Evolutionary conservation across 2,113 vertebrate species (phyloP), one percentile per base, ranked within the genome.

Genomic region (Greenwoodochromis staneri): DNA sequence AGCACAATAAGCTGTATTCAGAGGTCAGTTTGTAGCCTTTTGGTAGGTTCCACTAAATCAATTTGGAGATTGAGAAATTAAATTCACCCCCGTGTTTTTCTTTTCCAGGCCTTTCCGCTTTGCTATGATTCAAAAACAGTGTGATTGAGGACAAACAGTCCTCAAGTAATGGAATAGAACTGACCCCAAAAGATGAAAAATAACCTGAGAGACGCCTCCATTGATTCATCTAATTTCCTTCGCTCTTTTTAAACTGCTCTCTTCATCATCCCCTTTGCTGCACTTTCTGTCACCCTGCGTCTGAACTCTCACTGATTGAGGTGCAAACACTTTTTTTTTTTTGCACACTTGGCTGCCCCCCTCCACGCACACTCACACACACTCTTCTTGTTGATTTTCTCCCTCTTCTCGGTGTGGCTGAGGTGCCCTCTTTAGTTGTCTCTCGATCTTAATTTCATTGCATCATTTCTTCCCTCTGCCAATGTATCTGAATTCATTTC

Each of bases 261-360:
- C 88, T 78, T 90, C 76, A 76, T 89, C 88, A 80, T 85, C 89
- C 82, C 80, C 87, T 88, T 78, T 85, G 84, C 90, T 38, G 16
- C 85, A 14, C 84, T 88, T 85, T 83, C 85, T 42, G 49, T 90
- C 93, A 91, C 88, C 91, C 90, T 93, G 86, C 61, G 42, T 92
- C 85, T 93, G 93, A 93, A 94, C 93, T 87, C 87, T 88, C 82
- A n/a, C 88, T 92, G 93, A 95, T 92, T 93, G 92, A 94, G 94
- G 93, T 90, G 86, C 66, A 36, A 90, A 71, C 86, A 66, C 88
- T 91, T 87, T 83, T 91, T 47, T 90, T 42, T 89, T 82, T 89
- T 45, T 38, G n/a, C 85, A 91, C 89, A 81, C 82, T 88, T 59
- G 76, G 73, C 80, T 86, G 59, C 82, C 59, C 57, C 71, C 81